These are phyloP conservation scores for Tholera decimalis DNA, from an alignment of 2,888 invertebrate genomes.

Conservation along the genomic window DNA sequence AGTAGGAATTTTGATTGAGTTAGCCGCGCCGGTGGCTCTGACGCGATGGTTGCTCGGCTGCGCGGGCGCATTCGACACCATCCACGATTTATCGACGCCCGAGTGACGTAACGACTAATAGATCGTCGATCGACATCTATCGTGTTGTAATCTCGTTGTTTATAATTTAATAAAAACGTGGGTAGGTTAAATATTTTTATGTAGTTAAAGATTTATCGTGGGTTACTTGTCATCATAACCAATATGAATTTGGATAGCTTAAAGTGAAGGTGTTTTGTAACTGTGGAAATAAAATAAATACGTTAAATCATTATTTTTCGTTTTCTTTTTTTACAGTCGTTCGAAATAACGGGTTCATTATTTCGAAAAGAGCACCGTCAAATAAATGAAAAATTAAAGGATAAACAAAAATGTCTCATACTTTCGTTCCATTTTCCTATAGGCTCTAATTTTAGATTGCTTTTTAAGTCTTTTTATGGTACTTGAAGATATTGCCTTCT, in stretches of 20 bases:
- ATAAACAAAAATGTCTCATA: no score
- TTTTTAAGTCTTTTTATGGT: no score
- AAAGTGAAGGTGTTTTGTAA: slow-evolving; percentile 29
- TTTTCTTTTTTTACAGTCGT: no score
- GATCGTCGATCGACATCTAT: slow-evolving; percentile 36
- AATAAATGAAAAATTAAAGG: no score
- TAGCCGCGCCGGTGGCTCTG: slow-evolving; percentile 63
- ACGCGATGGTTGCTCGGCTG: slow-evolving; percentile 54
- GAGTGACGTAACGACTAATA: slow-evolving; percentile 66
- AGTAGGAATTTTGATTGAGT: slow-evolving; percentile 80
- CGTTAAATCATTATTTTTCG: no score
- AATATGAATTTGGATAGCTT: slow-evolving; percentile 21
- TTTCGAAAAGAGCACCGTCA: no score
- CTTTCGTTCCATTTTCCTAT: no score
- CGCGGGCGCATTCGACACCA: slow-evolving; percentile 63
- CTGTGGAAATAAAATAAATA: background rate
- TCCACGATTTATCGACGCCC: slow-evolving; percentile 62
- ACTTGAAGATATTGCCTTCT: no score
- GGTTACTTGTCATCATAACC: slow-evolving; percentile 40
- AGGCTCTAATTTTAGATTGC: no score
- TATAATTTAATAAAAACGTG: slow-evolving; percentile 60
- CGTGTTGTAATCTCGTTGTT: slow-evolving; percentile 56
- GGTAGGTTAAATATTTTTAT: slow-evolving; percentile 60
- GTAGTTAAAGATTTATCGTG: slow-evolving; percentile 42
- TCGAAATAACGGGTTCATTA: no score